Percentiles rank a stretch among this genome's conserved stretches.
Evolutionary conservation across 2,797 vertebrate genomes (phyloP).

Genomic region (Chelidonichthys spinosus): DNA sequence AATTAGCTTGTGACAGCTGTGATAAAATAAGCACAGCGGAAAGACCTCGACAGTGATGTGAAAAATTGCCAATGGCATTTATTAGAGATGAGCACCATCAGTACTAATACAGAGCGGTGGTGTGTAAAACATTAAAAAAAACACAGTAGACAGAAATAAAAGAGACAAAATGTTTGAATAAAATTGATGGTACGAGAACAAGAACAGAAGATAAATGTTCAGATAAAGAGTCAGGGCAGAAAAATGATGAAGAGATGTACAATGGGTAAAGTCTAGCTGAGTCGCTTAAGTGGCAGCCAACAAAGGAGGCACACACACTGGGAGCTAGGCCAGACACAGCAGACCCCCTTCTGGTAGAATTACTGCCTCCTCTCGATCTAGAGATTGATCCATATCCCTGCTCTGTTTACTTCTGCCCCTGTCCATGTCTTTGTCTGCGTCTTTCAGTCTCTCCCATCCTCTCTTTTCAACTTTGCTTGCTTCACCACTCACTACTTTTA

Average conservation of each 20-base stretch:
- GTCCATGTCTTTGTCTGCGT: background rate
- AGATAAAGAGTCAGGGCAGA: constrained; percentile 4
- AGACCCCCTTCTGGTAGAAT: constrained; percentile 41
- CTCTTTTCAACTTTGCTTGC: constrained; percentile 39
- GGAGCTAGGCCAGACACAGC: constrained; percentile 34
- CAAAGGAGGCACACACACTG: constrained; percentile 17
- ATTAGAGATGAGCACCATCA: constrained; percentile 9
- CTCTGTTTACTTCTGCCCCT: constrained; percentile 53
- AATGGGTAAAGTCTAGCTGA: constrained; percentile 34
- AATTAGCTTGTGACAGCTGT: constrained; percentile 19
- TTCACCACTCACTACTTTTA: constrained; percentile 40
- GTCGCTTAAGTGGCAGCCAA: constrained; percentile 41
- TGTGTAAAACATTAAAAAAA: background rate
- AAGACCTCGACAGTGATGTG: background rate
- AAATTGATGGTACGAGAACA: background rate
- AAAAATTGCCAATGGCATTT: background rate
- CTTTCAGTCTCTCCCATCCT: constrained; percentile 1
- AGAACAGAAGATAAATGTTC: background rate
- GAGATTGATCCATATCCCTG: constrained; percentile 53
- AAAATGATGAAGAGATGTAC: constrained; percentile 6
- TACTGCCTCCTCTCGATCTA: constrained; percentile 44
- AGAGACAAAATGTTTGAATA: background rate
- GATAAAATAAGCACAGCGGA: constrained; percentile 11
- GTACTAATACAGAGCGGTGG: background rate
- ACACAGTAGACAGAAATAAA: background rate